phyloP scores from a whole-genome alignment of 92 coral and sea anemone species.

The Paragorgia papillata region DNA sequence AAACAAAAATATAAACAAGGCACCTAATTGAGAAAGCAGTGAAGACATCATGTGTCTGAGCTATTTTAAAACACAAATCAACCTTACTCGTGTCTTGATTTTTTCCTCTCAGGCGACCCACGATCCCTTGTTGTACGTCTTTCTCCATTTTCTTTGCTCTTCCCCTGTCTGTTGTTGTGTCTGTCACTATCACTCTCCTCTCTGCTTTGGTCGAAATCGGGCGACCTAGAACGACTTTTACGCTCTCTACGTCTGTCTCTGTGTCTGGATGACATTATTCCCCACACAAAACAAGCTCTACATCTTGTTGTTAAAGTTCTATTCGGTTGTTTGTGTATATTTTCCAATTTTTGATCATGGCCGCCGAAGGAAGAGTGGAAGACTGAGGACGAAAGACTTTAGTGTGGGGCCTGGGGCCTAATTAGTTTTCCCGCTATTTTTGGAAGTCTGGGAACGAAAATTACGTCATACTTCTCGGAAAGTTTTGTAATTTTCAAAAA shows the following conservation, averaged over 20 bases:
- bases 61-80: background rate
- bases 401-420: too few relatives aligned
- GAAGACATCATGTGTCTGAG: background rate
- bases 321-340: too few relatives aligned
- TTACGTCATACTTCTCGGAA: too few relatives aligned
- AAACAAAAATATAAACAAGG: too few relatives aligned
- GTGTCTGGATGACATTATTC: constrained; percentile 30
- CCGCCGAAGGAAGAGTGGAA: too few relatives aligned
- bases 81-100: constrained; percentile 20
- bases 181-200: constrained; percentile 3
- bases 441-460: background rate
- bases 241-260: constrained; percentile 36
- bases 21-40: too few relatives aligned
- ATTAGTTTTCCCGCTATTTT: too few relatives aligned
- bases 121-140: constrained; percentile 11
- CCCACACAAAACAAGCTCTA: background rate
- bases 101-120: constrained; percentile 20
- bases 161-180: constrained; percentile 27
- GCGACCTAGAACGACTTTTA: constrained; percentile 30
- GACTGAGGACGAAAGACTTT: background rate
- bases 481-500: too few relatives aligned
- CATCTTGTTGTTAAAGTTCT: constrained; percentile 5
- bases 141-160: background rate
- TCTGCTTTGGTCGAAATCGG: constrained; percentile 6
- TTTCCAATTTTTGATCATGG: too few relatives aligned